phyloP scores from a whole-genome alignment of 2,797 vertebrate species.

The Brachyalestes nurse region DNA sequence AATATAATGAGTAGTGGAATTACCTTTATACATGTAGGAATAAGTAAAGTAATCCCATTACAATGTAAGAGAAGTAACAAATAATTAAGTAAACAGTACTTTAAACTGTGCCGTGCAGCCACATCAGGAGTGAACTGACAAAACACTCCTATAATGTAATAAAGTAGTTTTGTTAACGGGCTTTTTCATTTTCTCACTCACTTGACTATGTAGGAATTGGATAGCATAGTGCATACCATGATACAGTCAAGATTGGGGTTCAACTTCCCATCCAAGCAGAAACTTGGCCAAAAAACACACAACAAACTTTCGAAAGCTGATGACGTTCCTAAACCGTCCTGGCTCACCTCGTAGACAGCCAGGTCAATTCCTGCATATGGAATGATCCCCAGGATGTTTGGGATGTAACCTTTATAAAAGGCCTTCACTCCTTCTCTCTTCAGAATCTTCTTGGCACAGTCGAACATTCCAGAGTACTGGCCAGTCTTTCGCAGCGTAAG shows the following conservation, averaged over 20 bases:
- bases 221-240: too few species aligned
- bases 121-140: conserved; percentile 3
- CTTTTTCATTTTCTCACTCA: too few species aligned
- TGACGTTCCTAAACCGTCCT: not conserved
- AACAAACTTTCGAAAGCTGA: not conserved
- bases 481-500: conserved; percentile 94
- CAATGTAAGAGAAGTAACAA: too few species aligned
- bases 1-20: too few species aligned
- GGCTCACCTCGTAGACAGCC: conserved; percentile 92
- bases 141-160: not conserved
- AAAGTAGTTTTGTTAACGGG: too few species aligned
- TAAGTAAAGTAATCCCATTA: too few species aligned
- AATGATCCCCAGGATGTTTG: conserved; percentile 96
- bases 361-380: conserved; percentile 98
- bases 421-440: conserved; percentile 90
- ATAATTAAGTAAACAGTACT: not conserved
- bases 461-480: conserved; percentile 91
- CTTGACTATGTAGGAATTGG: too few species aligned
- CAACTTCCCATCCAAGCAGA: too few species aligned
- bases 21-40: too few species aligned
- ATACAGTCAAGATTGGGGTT: too few species aligned
- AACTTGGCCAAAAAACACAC: too few species aligned
- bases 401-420: conserved; percentile 97
- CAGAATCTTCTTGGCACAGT: conserved; percentile 94
- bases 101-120: not conserved